Evolutionary conservation across 2,113 vertebrate genomes (phyloP).

Genomic region (Dromas ardeola): DNA sequence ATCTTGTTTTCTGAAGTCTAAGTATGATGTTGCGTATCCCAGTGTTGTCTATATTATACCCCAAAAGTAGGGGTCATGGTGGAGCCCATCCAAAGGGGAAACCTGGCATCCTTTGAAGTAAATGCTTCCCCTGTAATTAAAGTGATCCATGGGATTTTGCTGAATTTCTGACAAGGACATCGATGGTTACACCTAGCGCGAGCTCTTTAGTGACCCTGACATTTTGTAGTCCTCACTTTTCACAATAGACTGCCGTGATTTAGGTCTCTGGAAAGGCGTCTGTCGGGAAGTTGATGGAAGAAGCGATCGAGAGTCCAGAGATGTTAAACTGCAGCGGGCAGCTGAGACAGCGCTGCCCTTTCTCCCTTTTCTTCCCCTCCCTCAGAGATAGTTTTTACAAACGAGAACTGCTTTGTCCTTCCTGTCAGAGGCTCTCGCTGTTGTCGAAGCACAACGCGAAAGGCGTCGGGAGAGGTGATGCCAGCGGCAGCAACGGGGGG

Average conservation of each 20-base stretch:
- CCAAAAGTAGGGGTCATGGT: neutral
- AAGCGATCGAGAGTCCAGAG: neutral
- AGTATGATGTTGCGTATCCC: fast-evolving
- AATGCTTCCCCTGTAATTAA: neutral
- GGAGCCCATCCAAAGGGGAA: neutral
- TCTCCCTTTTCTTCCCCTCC: neutral
- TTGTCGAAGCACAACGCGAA: neutral
- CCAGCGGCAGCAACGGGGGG: fast-evolving
- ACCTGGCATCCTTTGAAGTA: neutral
- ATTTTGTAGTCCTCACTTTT: neutral
- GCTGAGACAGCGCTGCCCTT: neutral
- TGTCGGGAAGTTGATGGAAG: neutral
- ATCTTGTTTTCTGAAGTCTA: neutral
- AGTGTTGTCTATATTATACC: fast-evolving
- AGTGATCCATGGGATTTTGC: neutral
- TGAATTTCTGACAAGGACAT: neutral
- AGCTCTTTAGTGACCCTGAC: neutral
- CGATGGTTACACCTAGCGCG: neutral
- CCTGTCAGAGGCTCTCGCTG: neutral
- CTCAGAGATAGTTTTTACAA: neutral
- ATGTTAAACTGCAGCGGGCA: neutral
- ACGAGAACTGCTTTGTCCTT: neutral
- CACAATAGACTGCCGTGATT: neutral
- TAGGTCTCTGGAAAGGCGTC: neutral
- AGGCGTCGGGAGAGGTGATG: neutral